These are phyloP conservation scores for Micropoecilia bifurca DNA, from an alignment of 2,797 vertebrate genomes.

Conservation along the genomic window DNA sequence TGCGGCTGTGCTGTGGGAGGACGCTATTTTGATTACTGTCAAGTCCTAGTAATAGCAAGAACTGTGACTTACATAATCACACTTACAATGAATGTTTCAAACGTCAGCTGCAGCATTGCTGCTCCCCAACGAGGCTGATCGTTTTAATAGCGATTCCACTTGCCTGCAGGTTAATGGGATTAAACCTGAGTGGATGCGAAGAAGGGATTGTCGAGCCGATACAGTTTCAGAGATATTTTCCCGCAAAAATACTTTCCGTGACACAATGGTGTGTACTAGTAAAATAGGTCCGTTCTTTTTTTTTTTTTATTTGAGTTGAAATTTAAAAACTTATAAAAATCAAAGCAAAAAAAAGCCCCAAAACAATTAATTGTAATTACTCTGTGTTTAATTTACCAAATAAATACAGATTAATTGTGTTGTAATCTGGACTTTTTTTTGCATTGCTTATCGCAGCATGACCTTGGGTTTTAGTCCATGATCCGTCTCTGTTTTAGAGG, in stretches of 20 bases:
- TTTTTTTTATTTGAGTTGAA: no score
- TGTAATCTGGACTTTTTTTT: not conserved
- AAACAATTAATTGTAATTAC: not conserved
- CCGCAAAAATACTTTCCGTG: not conserved
- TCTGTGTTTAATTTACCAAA: not conserved
- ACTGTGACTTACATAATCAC: conserved; percentile 71
- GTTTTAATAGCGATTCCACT: conserved; percentile 38
- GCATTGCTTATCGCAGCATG: conserved; percentile 3
- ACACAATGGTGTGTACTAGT: not conserved
- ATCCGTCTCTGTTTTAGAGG: conserved; percentile 61
- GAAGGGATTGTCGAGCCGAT: conserved; percentile 9
- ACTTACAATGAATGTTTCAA: conserved; percentile 62
- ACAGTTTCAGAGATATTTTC: conserved; percentile 4
- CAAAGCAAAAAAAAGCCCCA: not conserved
- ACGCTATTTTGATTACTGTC: conserved; percentile 77
- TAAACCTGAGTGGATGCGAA: conserved; percentile 12
- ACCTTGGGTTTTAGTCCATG: conserved; percentile 55
- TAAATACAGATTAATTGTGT: not conserved
- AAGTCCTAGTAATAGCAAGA: conserved; percentile 67
- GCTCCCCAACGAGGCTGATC: conserved; percentile 34
- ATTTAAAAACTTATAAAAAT: not conserved
- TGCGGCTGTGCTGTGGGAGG: conserved; percentile 68
- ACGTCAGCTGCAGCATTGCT: conserved; percentile 47
- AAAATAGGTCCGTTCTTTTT: not conserved
- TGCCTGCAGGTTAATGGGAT: conserved; percentile 36